A percentile compares a stretch with the other conserved stretches of the same genome.
Conservation (phyloP, 2,113 vertebrate species). For the Xiphorhynchus elegans region DNA sequence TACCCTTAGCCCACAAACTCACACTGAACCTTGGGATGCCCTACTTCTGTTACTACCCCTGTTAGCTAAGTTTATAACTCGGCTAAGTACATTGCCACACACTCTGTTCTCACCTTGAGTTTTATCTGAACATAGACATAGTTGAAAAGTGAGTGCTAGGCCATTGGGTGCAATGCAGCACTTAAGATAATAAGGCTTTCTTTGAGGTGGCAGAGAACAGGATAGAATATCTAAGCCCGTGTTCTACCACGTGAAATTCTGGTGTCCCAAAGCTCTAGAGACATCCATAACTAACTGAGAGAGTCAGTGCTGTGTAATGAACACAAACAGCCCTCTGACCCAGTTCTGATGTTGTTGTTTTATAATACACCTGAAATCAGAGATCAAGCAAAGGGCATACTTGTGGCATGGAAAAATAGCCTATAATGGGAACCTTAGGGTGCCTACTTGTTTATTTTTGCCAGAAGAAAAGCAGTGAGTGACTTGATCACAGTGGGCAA, state of each 20-base stretch:
- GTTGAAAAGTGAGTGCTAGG: neutral
- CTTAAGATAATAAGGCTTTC: neutral
- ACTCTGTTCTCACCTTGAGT: neutral
- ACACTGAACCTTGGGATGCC: neutral
- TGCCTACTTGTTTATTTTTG: neutral
- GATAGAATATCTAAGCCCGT: neutral
- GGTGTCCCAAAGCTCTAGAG: neutral
- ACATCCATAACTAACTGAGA: neutral
- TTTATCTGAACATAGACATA: accelerated
- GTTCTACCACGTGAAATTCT: neutral
- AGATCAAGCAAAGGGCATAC: neutral
- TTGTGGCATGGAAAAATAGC: neutral
- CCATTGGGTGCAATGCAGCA: neutral
- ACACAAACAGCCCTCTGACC: neutral
- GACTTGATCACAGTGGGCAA: neutral
- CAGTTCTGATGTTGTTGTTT: neutral
- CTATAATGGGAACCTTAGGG: neutral
- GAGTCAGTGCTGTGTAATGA: neutral
- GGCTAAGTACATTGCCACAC: neutral
- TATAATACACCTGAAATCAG: neutral
- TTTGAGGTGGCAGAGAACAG: neutral
- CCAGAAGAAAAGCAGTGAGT: neutral
- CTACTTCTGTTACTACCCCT: neutral
- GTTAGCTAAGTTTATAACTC: neutral
- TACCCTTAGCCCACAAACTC: neutral